A percentile compares a stretch with the other conserved stretches of the same genome.
Conservation (phyloP, 1,140 invertebrate genomes). For the Coenobita brevimanus region DNA sequence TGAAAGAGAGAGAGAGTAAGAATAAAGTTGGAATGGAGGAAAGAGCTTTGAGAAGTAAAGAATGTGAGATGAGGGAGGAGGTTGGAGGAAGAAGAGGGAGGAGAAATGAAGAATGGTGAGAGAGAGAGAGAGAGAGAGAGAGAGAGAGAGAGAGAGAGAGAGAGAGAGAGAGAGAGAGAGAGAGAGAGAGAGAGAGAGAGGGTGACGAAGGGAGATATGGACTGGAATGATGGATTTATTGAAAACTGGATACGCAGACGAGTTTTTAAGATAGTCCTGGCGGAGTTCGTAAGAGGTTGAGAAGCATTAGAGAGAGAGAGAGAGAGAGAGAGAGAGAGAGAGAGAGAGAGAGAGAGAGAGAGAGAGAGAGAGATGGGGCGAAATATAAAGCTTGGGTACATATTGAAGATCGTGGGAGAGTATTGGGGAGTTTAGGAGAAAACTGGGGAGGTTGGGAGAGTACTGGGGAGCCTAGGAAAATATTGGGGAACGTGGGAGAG, state of each 20-base stretch:
- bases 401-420: background rate
- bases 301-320: too few relatives aligned
- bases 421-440: background rate
- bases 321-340: background rate
- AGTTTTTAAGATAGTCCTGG: too few relatives aligned
- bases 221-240: too few relatives aligned
- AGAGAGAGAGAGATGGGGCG: background rate
- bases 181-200: background rate
- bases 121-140: background rate
- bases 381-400: background rate
- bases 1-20: background rate
- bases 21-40: too few relatives aligned
- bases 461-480: background rate
- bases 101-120: too few relatives aligned
- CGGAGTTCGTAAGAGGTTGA: too few relatives aligned
- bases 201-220: background rate
- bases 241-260: too few relatives aligned
- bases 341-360: background rate
- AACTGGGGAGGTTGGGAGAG: background rate
- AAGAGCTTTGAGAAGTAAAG: too few relatives aligned
- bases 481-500: background rate
- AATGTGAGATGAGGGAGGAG: background rate
- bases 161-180: background rate
- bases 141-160: background rate
- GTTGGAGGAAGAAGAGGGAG: background rate